These are phyloP conservation scores for Lochmaea capreae DNA, from an alignment of 2,888 invertebrate genomes.

Conservation along the genomic window DNA sequence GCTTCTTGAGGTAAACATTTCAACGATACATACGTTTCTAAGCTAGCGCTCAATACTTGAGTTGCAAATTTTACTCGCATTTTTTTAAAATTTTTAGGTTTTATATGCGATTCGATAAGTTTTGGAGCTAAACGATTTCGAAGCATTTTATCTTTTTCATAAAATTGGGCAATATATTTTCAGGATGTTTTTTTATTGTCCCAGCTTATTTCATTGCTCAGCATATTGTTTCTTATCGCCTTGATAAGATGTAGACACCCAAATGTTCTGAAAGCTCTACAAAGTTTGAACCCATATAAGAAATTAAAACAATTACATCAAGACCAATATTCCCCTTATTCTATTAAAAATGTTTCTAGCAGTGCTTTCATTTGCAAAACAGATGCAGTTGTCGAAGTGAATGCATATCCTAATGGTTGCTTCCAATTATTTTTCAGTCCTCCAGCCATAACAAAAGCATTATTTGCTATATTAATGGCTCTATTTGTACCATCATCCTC, in stretches of 20 bases:
- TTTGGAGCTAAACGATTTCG: constrained; percentile 36
- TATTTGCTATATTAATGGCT: constrained; percentile 2
- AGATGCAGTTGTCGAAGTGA: constrained; percentile 14
- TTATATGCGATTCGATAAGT: constrained; percentile 44
- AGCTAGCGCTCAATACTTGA: constrained; percentile 44
- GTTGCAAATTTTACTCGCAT: constrained; percentile 44
- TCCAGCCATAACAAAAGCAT: constrained; percentile 20
- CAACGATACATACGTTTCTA: constrained; percentile 36
- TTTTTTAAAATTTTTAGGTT: constrained; percentile 44
- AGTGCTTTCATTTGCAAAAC: not conserved
- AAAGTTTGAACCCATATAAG: constrained; percentile 38
- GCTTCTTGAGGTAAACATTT: constrained; percentile 35
- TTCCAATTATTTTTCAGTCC: constrained; percentile 15
- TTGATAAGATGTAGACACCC: constrained; percentile 39
- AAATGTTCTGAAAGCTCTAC: constrained; percentile 27
- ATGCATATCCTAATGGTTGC: constrained; percentile 15
- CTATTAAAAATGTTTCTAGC: constrained; percentile 13
- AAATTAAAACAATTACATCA: constrained; percentile 22
- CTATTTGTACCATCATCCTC: constrained; percentile 12
- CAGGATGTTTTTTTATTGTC: constrained; percentile 31
- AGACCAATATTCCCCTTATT: constrained; percentile 20
- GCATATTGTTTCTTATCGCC: constrained; percentile 37
- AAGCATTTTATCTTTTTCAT: constrained; percentile 39
- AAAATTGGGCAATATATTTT: constrained; percentile 38
- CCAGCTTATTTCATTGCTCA: constrained; percentile 37